These are phyloP conservation scores for Altica lythri DNA, from an alignment of 2,888 invertebrate species.

Conservation along the genomic window DNA sequence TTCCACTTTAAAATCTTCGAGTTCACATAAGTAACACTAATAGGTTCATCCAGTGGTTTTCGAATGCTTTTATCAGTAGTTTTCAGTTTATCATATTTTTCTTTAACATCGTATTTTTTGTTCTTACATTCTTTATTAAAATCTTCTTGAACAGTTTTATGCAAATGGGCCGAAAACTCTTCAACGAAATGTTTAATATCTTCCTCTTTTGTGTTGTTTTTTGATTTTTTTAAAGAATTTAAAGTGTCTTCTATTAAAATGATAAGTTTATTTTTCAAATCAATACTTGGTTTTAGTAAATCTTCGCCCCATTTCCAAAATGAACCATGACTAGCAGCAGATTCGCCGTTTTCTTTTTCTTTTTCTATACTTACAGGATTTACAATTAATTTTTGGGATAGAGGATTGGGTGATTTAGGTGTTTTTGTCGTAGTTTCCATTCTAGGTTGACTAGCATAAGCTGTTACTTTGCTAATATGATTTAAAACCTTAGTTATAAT, in stretches of 20 bases:
- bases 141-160: slow-evolving; percentile 25
- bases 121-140: no score
- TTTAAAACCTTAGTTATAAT: slow-evolving; percentile 52
- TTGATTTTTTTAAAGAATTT: slow-evolving; percentile 36
- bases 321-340: neutral
- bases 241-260: slow-evolving; percentile 46
- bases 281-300: slow-evolving; percentile 50
- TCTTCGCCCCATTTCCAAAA: slow-evolving; percentile 53
- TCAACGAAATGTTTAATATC: slow-evolving; percentile 25
- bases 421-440: no score
- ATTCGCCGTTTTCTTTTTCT: slow-evolving; percentile 1
- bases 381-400: slow-evolving; percentile 16
- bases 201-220: slow-evolving; percentile 29
- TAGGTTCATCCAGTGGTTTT: slow-evolving; percentile 30
- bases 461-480: slow-evolving; percentile 29
- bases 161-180: slow-evolving; percentile 22
- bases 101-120: neutral
- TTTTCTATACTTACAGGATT: slow-evolving; percentile 16
- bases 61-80: neutral
- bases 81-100: neutral
- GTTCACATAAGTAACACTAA: slow-evolving; percentile 46
- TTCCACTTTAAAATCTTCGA: slow-evolving; percentile 47
- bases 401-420: no score
- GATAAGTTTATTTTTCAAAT: slow-evolving; percentile 51
- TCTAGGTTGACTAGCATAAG: slow-evolving; percentile 20